phyloP scores from a whole-genome alignment of 2,797 vertebrate species.

The Meda fulgida region DNA sequence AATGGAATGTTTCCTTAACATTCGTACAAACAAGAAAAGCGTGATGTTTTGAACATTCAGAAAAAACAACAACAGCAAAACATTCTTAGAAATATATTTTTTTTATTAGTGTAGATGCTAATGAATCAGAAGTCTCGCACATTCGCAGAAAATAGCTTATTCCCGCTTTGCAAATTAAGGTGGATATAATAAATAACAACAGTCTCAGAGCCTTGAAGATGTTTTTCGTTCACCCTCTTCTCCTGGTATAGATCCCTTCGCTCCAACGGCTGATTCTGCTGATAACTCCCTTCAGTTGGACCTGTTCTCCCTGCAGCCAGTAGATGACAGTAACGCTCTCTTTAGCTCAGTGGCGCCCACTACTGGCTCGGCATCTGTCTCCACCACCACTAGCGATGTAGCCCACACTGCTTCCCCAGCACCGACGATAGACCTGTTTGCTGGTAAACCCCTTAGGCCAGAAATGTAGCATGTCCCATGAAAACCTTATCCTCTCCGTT shows the following conservation, averaged over 20 bases:
- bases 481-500: too few species aligned
- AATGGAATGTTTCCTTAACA: neutral
- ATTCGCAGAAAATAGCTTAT: neutral
- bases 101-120: neutral
- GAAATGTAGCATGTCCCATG: neutral
- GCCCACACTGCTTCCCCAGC: constrained; percentile 60
- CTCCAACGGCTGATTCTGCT: constrained; percentile 85
- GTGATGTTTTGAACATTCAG: neutral
- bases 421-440: constrained; percentile 93
- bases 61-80: neutral
- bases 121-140: neutral
- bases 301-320: constrained; percentile 94
- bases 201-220: neutral
- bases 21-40: neutral
- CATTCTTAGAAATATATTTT: neutral
- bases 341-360: constrained; percentile 69
- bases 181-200: neutral
- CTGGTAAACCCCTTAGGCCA: constrained; percentile 82
- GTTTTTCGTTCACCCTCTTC: constrained; percentile 28
- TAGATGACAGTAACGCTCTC: constrained; percentile 79
- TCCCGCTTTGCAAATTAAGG: neutral
- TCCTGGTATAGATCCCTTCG: constrained; percentile 91
- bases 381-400: constrained; percentile 80
- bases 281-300: constrained; percentile 88
- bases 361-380: constrained; percentile 65